phyloP scores from a whole-genome alignment of 2,888 invertebrate species.

The Euplexia lucipara region DNA sequence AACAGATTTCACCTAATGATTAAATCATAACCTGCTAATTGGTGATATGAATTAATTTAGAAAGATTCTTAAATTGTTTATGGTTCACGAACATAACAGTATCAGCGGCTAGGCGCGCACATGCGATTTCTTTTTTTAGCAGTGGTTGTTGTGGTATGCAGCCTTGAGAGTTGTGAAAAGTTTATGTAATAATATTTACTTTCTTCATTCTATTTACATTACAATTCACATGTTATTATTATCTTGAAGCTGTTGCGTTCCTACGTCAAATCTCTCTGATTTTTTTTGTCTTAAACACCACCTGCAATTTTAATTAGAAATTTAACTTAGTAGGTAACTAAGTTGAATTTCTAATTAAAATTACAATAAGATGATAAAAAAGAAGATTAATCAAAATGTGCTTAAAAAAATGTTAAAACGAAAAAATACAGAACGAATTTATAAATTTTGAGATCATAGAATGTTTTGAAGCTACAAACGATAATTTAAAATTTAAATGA shows the following conservation, averaged over 20 bases:
- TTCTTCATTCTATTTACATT: constrained; percentile 36
- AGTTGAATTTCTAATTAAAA: not conserved
- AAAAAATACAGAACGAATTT: constrained; percentile 18
- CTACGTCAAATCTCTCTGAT: too few species aligned
- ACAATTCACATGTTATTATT: not conserved
- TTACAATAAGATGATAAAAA: not conserved
- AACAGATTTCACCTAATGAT: constrained; percentile 64
- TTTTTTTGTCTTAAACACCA: too few species aligned
- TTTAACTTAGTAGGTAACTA: too few species aligned
- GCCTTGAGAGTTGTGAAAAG: constrained; percentile 31
- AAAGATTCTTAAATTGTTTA: constrained; percentile 38
- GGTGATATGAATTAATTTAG: constrained; percentile 26
- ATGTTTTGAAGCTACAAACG: constrained; percentile 21
- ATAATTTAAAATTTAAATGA: constrained; percentile 52
- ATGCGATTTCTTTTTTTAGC: constrained; percentile 39
- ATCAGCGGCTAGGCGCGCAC: not conserved
- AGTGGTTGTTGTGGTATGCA: constrained; percentile 16
- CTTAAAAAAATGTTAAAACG: too few species aligned
- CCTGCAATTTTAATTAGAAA: too few species aligned
- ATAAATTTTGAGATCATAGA: constrained; percentile 19
- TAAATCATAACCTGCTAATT: constrained; percentile 42
- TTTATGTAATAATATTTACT: constrained; percentile 36
- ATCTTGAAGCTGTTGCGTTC: not conserved
- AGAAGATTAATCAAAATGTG: not conserved
- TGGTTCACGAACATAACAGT: constrained; percentile 8